Evolutionary conservation across 2,888 invertebrate species (phyloP).

Genomic region (Plebejus melissa): DNA sequence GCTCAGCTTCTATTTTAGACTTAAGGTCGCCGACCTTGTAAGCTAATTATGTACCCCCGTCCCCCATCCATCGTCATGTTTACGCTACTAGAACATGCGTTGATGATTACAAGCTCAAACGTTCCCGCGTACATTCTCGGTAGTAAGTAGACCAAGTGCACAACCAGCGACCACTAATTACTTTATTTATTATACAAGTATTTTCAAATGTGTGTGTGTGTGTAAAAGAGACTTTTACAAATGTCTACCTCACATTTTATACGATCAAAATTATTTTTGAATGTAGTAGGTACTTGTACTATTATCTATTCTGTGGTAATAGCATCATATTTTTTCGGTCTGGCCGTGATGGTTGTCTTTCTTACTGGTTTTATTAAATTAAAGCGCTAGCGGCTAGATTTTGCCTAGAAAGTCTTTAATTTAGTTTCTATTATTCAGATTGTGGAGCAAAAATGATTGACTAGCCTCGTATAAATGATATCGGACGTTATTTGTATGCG

Average conservation of each 20-base stretch:
- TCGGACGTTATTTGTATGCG: constrained; percentile 29
- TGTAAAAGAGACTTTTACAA: too few relatives aligned
- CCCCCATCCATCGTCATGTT: constrained; percentile 21
- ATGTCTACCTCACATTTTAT: neutral
- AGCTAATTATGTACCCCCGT: constrained; percentile 12
- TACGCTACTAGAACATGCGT: constrained; percentile 15
- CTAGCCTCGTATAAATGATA: constrained; percentile 32
- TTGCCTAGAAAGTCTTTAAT: constrained; percentile 6
- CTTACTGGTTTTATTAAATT: neutral
- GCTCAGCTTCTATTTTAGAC: constrained; percentile 13
- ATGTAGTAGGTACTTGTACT: neutral
- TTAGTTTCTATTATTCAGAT: neutral
- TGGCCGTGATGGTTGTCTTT: neutral
- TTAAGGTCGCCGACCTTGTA: constrained; percentile 19
- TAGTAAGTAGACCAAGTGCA: constrained; percentile 10
- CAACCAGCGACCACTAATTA: neutral
- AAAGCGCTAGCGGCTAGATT: neutral
- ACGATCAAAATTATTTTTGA: neutral
- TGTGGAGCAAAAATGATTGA: constrained; percentile 25
- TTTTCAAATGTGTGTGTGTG: neutral
- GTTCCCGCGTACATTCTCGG: constrained; percentile 4
- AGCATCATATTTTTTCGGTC: neutral
- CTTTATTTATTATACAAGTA: neutral
- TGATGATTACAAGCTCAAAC: constrained; percentile 13
- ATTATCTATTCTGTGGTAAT: neutral